These are phyloP conservation scores for Cerceris rybyensis DNA, from an alignment of 2,888 invertebrate genomes.

Conservation along the genomic window DNA sequence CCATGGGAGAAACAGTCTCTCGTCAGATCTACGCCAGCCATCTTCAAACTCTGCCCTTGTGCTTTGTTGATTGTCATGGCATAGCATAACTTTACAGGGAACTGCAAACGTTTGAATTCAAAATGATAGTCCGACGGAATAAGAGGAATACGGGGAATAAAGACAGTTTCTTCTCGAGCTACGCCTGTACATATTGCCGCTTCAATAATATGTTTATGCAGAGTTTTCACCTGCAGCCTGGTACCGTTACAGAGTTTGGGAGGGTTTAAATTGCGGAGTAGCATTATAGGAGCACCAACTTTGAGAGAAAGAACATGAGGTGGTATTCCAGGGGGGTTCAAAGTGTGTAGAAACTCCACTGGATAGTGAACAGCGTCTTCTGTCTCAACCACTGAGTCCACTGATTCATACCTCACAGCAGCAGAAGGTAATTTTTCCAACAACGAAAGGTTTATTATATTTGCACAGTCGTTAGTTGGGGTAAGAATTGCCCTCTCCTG, in stretches of 20 bases:
- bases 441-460: no score
- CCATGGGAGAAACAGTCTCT: no score
- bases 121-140: neutral
- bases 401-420: no score
- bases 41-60: neutral
- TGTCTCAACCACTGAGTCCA: neutral
- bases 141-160: no score
- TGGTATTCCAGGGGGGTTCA: neutral
- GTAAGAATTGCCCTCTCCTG: no score
- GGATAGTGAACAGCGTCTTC: neutral
- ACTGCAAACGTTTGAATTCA: conserved; percentile 10
- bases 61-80: conserved; percentile 13
- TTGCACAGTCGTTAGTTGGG: no score
- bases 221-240: neutral
- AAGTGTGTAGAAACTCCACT: neutral
- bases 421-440: no score
- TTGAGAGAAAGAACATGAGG: neutral
- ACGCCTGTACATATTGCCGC: neutral
- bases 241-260: conserved; percentile 15
- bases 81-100: neutral
- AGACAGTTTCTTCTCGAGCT: no score
- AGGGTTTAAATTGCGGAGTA: conserved; percentile 3
- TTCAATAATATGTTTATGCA: neutral
- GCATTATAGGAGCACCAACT: conserved; percentile 9
- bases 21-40: no score